Evolutionary conservation across 2,113 vertebrate species (phyloP).

Genomic region (Thalassoma bifasciatum): DNA sequence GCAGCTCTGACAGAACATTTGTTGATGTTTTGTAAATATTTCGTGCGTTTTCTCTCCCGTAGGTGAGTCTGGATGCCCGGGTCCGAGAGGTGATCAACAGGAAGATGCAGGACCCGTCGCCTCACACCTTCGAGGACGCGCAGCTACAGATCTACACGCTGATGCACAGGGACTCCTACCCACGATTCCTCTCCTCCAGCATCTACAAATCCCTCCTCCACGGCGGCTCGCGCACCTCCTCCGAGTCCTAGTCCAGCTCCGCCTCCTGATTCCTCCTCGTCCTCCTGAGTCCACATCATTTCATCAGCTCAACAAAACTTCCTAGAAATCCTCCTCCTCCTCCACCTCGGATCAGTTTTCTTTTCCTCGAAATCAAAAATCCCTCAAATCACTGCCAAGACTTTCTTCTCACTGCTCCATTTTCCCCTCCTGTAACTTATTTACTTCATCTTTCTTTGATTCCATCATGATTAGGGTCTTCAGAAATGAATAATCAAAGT

Average conservation of each 20-base stretch:
- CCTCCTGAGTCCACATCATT: constrained; percentile 5
- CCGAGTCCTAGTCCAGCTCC: constrained; percentile 85
- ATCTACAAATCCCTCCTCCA: constrained; percentile 91
- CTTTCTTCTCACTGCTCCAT: too few relatives aligned
- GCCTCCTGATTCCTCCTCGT: background rate
- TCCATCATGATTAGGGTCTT: too few relatives aligned
- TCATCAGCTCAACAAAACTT: constrained; percentile 4
- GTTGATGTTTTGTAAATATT: too few relatives aligned
- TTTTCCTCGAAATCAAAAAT: background rate
- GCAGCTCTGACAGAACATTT: too few relatives aligned
- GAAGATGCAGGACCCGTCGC: constrained; percentile 92
- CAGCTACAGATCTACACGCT: constrained; percentile 99
- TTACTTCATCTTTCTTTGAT: too few relatives aligned
- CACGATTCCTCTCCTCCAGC: constrained; percentile 95
- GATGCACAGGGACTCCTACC: constrained; percentile 99
- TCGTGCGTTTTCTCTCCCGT: constrained; percentile 11
- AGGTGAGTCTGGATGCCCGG: constrained; percentile 97
- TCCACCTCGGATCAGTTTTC: background rate
- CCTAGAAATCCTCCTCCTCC: background rate
- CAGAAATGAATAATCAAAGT: too few relatives aligned
- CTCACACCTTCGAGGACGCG: constrained; percentile 93
- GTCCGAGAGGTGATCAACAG: constrained; percentile 95
- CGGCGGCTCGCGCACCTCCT: constrained; percentile 84
- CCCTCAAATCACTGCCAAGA: background rate
- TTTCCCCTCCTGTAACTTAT: too few relatives aligned